These are phyloP conservation scores for Solenopsis fugax DNA, from an alignment of 1,140 invertebrate species.

Conservation along the genomic window DNA sequence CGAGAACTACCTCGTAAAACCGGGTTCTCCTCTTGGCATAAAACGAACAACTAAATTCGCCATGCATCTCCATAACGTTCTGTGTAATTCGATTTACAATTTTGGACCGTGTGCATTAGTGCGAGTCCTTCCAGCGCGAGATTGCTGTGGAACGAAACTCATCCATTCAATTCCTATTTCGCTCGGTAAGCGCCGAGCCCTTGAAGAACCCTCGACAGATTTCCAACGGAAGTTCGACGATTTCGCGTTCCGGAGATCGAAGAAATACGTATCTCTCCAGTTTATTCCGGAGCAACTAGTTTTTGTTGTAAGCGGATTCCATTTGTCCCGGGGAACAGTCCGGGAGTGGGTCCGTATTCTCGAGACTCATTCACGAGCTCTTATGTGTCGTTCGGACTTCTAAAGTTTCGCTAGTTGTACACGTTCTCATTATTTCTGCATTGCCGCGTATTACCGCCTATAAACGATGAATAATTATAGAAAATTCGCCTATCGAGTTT, in stretches of 20 bases:
- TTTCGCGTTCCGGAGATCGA: conserved; percentile 57
- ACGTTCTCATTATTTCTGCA: neutral
- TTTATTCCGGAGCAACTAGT: conserved; percentile 73
- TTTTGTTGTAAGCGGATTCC: conserved; percentile 75
- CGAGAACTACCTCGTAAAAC: conserved; percentile 23
- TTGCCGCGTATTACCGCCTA: neutral
- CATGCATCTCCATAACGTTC: neutral
- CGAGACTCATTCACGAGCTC: conserved; percentile 70
- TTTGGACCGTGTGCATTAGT: conserved; percentile 54
- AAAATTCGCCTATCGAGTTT: conserved; percentile 39
- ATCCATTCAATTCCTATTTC: conserved; percentile 45
- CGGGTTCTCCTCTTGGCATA: conserved; percentile 2
- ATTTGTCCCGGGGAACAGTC: conserved; percentile 66
- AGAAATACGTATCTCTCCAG: conserved; percentile 66
- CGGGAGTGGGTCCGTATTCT: conserved; percentile 63
- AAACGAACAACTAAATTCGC: conserved; percentile 49
- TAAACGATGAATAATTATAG: conserved; percentile 11
- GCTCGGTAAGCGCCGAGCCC: conserved; percentile 29
- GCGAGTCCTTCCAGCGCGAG: conserved; percentile 18
- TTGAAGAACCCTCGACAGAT: conserved; percentile 53
- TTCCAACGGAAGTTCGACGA: conserved; percentile 59
- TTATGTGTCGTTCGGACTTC: conserved; percentile 68
- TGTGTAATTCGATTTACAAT: conserved; percentile 54
- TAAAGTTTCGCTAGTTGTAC: conserved; percentile 55
- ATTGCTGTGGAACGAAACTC: conserved; percentile 44